These are phyloP conservation scores for Eolophus roseicapilla DNA, from an alignment of 2,113 vertebrate species.

Conservation along the genomic window DNA sequence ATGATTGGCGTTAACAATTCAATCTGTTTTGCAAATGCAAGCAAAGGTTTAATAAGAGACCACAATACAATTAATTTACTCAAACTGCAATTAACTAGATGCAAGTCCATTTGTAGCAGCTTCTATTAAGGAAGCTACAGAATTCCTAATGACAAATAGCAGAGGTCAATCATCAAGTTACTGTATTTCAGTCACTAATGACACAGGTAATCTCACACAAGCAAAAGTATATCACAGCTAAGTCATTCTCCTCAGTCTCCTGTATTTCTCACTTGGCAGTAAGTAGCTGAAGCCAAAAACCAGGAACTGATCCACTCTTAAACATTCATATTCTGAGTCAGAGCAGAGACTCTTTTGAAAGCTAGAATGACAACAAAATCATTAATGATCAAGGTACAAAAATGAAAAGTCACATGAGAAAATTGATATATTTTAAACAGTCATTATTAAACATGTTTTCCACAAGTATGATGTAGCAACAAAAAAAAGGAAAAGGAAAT, in stretches of 20 bases:
- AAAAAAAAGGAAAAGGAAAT: neutral
- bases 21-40: neutral
- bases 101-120: neutral
- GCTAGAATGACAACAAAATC: neutral
- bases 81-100: neutral
- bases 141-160: neutral
- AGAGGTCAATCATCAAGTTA: neutral
- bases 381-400: neutral
- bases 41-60: neutral
- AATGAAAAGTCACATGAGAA: neutral
- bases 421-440: neutral
- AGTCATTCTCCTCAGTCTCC: neutral
- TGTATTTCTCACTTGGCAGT: neutral
- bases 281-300: neutral
- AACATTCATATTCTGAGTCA: neutral
- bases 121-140: neutral
- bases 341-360: neutral
- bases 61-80: neutral
- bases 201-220: neutral
- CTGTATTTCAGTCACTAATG: neutral
- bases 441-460: neutral
- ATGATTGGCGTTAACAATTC: neutral
- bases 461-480: neutral
- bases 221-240: neutral
- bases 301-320: neutral